A percentile compares a stretch with the other conserved stretches of the same genome.
phyloP scores from a whole-genome alignment of 2,888 invertebrate species.

The Anaspis maculata region DNA sequence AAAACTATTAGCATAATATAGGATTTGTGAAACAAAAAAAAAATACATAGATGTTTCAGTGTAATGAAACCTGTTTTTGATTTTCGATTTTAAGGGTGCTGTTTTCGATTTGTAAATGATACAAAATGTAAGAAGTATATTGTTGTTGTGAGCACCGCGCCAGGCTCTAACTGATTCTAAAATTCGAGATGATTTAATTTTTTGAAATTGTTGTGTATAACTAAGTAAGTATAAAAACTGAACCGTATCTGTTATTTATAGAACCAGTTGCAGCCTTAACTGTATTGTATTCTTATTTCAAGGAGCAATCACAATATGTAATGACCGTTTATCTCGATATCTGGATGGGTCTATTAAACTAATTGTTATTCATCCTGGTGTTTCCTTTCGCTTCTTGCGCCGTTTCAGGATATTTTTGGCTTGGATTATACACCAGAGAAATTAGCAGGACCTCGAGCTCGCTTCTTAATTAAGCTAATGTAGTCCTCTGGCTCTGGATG shows the following conservation, averaged over 20 bases:
- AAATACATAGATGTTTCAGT: no score
- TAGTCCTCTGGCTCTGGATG: no score
- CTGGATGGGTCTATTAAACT: conserved; percentile 31
- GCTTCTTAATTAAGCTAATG: no score
- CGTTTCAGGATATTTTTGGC: conserved; percentile 6
- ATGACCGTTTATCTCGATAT: conserved; percentile 24
- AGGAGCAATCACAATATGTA: conserved; percentile 22
- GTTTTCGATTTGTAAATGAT: no score
- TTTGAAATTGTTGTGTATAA: conserved; percentile 13
- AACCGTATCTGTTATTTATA: conserved; percentile 12
- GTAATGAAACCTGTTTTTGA: no score
- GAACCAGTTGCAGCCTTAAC: conserved; percentile 15
- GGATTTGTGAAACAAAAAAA: no score
- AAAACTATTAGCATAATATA: no score
- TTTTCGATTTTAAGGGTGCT: conserved; percentile 12
- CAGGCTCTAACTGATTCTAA: conserved; percentile 19
- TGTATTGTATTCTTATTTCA: no score
- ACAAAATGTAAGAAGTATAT: conserved; percentile 4
- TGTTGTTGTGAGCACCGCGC: conserved; percentile 16
- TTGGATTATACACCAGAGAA: conserved; percentile 7
- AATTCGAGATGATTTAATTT: conserved; percentile 2
- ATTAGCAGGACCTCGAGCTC: conserved; percentile 8
- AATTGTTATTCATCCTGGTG: conserved; percentile 25
- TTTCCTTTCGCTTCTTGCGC: conserved; percentile 6
- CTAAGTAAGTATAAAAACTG: no score